Conservation (phyloP, 2,888 invertebrate genomes). For the Nezara viridula region DNA sequence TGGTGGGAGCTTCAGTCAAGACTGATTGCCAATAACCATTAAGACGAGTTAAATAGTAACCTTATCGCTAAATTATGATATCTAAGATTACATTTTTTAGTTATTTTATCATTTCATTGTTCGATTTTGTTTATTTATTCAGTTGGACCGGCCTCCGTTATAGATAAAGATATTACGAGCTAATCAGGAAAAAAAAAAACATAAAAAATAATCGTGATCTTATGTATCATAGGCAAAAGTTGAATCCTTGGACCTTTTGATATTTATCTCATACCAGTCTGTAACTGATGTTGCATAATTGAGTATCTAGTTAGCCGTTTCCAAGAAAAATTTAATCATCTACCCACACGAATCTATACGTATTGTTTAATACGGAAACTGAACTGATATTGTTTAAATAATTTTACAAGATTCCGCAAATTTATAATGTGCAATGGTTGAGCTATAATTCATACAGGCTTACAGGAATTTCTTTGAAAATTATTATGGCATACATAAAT, state of each 20-base stretch:
- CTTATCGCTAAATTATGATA: slow-evolving; percentile 5
- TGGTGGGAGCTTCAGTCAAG: not conserved
- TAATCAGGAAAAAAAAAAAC: not conserved
- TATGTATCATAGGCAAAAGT: not conserved
- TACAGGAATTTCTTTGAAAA: no score
- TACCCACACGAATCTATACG: no score
- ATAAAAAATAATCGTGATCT: not conserved
- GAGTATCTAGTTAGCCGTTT: not conserved
- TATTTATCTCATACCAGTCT: not conserved
- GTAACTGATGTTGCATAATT: not conserved
- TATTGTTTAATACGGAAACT: no score
- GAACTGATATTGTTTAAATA: no score
- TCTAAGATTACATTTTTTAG: not conserved
- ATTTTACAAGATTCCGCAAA: no score
- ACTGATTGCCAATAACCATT: not conserved
- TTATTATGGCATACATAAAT: no score
- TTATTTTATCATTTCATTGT: slow-evolving; percentile 17
- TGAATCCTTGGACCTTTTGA: slow-evolving; percentile 35
- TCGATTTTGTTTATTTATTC: not conserved
- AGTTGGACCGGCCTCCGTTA: slow-evolving; percentile 25
- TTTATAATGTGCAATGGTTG: no score
- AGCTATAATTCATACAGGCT: no score
- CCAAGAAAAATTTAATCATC: not conserved
- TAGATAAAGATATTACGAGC: slow-evolving; percentile 24
- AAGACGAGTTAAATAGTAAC: slow-evolving; percentile 12